phyloP scores from a whole-genome alignment of 2,797 vertebrate genomes.

The Coregonus sp. region DNA sequence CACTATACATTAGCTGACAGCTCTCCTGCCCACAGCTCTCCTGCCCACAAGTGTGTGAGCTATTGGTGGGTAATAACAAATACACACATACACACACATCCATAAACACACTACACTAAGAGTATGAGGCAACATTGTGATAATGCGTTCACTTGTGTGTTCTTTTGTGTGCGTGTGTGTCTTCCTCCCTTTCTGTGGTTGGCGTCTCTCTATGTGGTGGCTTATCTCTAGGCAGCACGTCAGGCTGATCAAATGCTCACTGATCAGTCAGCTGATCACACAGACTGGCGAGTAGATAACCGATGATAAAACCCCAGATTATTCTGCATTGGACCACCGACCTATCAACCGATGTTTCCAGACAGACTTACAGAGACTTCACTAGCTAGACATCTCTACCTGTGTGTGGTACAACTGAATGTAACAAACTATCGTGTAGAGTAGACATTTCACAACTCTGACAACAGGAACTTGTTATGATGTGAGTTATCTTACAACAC shows the following conservation, averaged over 20 bases:
- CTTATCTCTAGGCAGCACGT: constrained; percentile 44
- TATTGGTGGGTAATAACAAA: background rate
- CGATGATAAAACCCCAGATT: constrained; percentile 52
- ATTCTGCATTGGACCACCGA: constrained; percentile 41
- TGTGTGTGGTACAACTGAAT: no score
- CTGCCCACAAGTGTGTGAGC: constrained; percentile 12
- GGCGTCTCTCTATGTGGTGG: constrained; percentile 42
- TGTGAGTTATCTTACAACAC: constrained; percentile 1
- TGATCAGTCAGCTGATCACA: constrained; percentile 48
- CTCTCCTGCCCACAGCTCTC: background rate
- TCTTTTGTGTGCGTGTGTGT: constrained; percentile 18
- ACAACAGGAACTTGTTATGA: no score
- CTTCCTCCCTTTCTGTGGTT: constrained; percentile 38
- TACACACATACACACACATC: background rate
- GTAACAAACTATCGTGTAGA: no score
- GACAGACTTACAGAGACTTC: no score
- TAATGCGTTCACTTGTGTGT: constrained; percentile 16
- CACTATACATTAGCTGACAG: constrained; percentile 49
- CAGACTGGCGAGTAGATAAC: constrained; percentile 50
- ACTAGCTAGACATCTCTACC: no score
- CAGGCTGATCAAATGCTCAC: constrained; percentile 54
- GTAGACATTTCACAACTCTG: no score
- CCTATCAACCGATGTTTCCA: constrained; percentile 21
- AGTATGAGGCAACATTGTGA: background rate
- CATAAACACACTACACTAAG: constrained; percentile 6